phyloP scores from a whole-genome alignment of 2,797 vertebrate genomes.

The Babyrousa celebensis region DNA sequence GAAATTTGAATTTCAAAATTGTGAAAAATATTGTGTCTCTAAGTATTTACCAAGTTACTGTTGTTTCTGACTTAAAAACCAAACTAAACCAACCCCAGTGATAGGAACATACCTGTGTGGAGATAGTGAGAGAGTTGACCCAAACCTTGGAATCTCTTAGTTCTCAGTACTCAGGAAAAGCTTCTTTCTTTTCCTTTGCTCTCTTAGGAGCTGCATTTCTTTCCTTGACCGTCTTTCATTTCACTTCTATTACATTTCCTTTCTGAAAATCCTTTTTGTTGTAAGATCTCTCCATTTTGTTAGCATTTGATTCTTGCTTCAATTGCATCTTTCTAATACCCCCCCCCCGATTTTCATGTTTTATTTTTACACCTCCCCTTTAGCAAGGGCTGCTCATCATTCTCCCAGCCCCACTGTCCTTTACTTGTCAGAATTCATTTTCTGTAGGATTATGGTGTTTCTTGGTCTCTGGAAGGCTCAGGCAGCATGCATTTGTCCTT shows the following conservation, averaged over 20 bases:
- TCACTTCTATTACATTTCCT: neutral
- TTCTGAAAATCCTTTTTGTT: neutral
- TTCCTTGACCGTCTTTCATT: neutral
- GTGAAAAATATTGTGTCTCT: neutral
- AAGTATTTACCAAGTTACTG: neutral
- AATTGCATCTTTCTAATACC: neutral
- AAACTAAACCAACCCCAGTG: neutral
- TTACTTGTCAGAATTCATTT: neutral
- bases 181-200: neutral
- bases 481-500: neutral
- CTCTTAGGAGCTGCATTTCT: neutral
- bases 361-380: neutral
- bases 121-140: neutral
- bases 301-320: neutral
- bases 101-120: neutral
- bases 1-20: constrained; percentile 60
- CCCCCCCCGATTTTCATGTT: neutral
- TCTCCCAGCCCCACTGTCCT: too few relatives aligned
- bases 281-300: neutral
- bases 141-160: neutral
- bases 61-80: constrained; percentile 18
- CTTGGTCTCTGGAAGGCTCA: neutral
- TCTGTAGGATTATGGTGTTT: neutral
- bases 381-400: neutral
- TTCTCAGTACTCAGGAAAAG: neutral